Evolutionary conservation across 2,797 vertebrate species (phyloP), one percentile per base, ranked within the genome.

Genomic region (Cryptoprocta ferox): DNA sequence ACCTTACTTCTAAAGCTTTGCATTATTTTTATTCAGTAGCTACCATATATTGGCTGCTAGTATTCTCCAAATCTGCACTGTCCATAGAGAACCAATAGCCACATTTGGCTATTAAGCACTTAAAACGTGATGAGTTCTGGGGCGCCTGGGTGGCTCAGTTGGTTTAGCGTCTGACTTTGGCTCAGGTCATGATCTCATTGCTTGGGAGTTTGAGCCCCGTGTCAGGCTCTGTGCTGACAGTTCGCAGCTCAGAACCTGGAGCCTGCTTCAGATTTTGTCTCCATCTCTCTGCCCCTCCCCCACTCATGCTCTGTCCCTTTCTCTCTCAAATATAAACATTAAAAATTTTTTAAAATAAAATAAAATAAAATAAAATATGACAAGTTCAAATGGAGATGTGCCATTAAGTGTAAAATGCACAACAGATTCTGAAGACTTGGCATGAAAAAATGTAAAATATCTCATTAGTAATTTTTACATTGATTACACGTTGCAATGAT

Each of bases 381-480:
- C 28, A 80, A 21, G 15, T 71, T 92, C 42, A 89, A 89, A 32
- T 3, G 32, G 73, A 89, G 61, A 76, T 70, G 80, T 32, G 4
- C 45, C 59, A 2, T 79, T 84, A 28, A 79, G 45, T 39, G 21
- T 73, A 89, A 96, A 75, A 89, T 8, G 42, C 12, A 35, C 8
- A 50, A 89, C 3, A 8, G 39, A 50, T 79, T 79, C 53, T 79
- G 53, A 95, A 92, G 53, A 89, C 50, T 32, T 66, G 63, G 6
- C 30, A 48, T 0, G 26, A 84, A 84, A 92, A 82, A 86, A 48
- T 11, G 18, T 80, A 95, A 71, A 91, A 35, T 65, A 82, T 28
- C 21, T 79, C 68, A 68, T 92, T 92, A 56, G 78, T 73, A 68
- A 66, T 59, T 86, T 90, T 61, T 68, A 45, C 73, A 61, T 11